A percentile compares a stretch with the other conserved stretches of the same genome.
These are phyloP conservation scores for Tragelaphus buxtoni DNA, from an alignment of 2,113 vertebrate species.

Conservation along the genomic window DNA sequence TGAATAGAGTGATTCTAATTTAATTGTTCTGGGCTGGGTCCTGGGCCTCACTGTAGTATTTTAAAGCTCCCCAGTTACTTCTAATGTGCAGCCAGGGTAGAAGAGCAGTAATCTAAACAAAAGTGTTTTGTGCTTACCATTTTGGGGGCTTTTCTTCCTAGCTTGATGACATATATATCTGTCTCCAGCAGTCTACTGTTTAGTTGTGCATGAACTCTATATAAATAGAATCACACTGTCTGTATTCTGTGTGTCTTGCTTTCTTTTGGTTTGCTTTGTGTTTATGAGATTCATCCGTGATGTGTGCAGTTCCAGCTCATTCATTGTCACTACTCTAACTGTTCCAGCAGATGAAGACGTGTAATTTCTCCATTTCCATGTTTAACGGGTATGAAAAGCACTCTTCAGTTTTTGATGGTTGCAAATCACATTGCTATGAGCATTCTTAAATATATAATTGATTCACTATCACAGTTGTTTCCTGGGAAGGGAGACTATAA, in stretches of 20 bases:
- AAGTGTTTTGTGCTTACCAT: background rate
- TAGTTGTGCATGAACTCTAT: background rate
- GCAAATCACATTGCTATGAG: background rate
- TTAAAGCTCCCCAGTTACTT: constrained; percentile 37
- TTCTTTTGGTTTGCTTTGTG: background rate
- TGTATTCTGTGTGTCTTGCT: background rate
- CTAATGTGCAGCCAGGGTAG: background rate
- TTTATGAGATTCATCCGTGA: background rate
- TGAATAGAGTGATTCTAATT: constrained; percentile 39
- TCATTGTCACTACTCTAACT: background rate
- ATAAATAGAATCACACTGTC: background rate
- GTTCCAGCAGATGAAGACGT: background rate
- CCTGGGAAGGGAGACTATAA: background rate
- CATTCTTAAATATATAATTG: background rate
- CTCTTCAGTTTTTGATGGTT: background rate
- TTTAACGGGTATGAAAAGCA: background rate
- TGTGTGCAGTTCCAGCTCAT: background rate
- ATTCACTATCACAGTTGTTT: background rate
- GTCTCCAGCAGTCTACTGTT: background rate
- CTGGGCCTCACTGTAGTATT: constrained; percentile 22
- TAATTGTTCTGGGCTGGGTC: constrained; percentile 46
- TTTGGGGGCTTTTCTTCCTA: background rate
- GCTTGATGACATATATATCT: background rate
- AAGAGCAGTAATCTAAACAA: background rate
- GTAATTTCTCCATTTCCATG: background rate